Percentiles rank a stretch among this genome's conserved stretches.
These are phyloP conservation scores for Apocheima hispidaria DNA, from an alignment of 2,888 invertebrate species.

Conservation along the genomic window DNA sequence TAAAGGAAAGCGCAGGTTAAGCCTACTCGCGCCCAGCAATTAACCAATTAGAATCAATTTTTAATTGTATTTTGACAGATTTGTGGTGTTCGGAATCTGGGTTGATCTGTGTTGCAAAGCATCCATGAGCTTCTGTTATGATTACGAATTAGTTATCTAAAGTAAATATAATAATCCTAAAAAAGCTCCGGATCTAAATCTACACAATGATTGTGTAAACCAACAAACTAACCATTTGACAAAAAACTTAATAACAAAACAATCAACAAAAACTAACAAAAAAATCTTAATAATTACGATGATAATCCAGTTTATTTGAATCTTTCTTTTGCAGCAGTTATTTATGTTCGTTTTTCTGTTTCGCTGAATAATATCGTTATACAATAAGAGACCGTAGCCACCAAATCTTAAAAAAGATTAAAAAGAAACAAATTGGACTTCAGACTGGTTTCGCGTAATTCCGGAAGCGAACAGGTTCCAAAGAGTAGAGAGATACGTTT, in stretches of 20 bases:
- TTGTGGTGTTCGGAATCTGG: too few relatives aligned
- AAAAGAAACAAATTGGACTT: slow-evolving; percentile 66
- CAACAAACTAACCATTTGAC: not conserved
- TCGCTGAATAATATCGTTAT: slow-evolving; percentile 14
- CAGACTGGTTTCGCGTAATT: slow-evolving; percentile 77
- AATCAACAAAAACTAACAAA: too few relatives aligned
- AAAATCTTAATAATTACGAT: not conserved
- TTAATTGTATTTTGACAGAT: too few relatives aligned
- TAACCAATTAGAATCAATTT: too few relatives aligned
- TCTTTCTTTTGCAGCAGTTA: not conserved
- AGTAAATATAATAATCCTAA: slow-evolving; percentile 2
- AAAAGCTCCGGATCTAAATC: not conserved
- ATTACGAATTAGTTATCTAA: slow-evolving; percentile 2
- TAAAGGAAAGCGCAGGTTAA: too few relatives aligned
- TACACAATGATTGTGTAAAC: not conserved
- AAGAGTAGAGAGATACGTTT: slow-evolving; percentile 65
- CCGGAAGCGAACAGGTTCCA: slow-evolving; percentile 83
- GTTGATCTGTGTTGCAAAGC: too few relatives aligned
- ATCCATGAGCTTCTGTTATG: slow-evolving; percentile 23
- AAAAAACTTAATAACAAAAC: too few relatives aligned
- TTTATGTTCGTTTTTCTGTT: slow-evolving; percentile 24
- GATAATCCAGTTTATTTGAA: slow-evolving; percentile 6
- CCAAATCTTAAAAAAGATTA: slow-evolving; percentile 50
- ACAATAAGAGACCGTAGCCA: slow-evolving; percentile 28
- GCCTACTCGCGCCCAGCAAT: too few relatives aligned